Evolutionary conservation across 2,888 invertebrate species (phyloP), one percentile per base, ranked within the genome.

Genomic region (Poecilobothrus nobilitatus): DNA sequence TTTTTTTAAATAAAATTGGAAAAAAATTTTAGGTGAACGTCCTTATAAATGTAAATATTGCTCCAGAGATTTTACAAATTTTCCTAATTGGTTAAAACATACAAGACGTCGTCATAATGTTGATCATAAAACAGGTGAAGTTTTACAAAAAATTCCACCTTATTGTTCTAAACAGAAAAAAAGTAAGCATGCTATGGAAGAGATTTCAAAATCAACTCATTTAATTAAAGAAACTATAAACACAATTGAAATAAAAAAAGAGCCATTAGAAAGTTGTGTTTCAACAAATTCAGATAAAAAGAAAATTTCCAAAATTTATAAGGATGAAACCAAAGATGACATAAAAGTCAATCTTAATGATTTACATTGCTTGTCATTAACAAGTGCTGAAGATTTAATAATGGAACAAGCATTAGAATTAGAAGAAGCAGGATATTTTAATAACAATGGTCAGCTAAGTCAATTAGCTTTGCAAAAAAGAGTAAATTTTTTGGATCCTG

Each of bases 81-180:
- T 85, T 74, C 85, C 86, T 15, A 87, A 86, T 74, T 86, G 85
- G 84, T 76, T 86, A 65, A 87, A 86, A 74, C 87, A 87, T 71
- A 86, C 84, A 0, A 79, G 86, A 64, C 79, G 86, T 73, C 81
- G 85, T 65, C 87, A 87, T 73, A 85, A 82, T 70, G 81, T 81
- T n/a, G 82, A 81, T 72, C 82, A 82, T 68, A 81, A 81, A 72
- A 82, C 82, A 3, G 82, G 81, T 63, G 79, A 81, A 74, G 75
- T 79, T 68, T 74, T 82, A 37, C 78, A 80, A 72, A 79, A 79
- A 72, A 79, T 81, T 73, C 81, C 82, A 41, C 78, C 80, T 10
- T 82, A 81, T 71, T 79, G 79, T 70, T 78, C 80, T 3, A 75
- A 73, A 64, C 61, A 67, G 21, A 68, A 70, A 66, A 70, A 67